These are phyloP conservation scores for Ceratoteleas bidentatus DNA, from an alignment of 1,140 invertebrate species.

Conservation along the genomic window DNA sequence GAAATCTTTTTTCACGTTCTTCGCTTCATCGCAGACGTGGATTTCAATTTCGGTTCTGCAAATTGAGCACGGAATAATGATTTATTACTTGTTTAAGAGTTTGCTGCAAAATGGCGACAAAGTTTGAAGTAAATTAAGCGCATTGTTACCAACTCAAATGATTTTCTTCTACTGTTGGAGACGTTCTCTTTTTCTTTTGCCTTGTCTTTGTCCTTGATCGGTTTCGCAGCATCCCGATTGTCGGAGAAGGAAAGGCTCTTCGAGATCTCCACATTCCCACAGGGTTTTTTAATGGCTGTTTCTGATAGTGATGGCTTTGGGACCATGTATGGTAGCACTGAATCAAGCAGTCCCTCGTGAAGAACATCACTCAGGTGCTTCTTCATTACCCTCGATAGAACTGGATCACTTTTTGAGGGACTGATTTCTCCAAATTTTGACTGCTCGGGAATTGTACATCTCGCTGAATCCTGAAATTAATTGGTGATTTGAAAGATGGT, in stretches of 20 bases:
- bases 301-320: conserved; percentile 79
- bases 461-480: conserved; percentile 2
- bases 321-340: conserved; percentile 87
- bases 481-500: too few species aligned
- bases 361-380: conserved; percentile 84
- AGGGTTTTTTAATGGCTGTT: conserved; percentile 82
- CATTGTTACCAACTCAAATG: conserved; percentile 74
- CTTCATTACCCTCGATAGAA: conserved; percentile 75
- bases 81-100: too few species aligned
- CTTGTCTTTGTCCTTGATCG: conserved; percentile 67
- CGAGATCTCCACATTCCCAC: conserved; percentile 76
- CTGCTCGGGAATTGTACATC: conserved; percentile 12
- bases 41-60: conserved; percentile 91
- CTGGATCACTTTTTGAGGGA: conserved; percentile 33
- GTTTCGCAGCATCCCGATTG: conserved; percentile 21
- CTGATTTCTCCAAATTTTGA: background rate
- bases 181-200: conserved; percentile 74
- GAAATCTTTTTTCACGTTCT: conserved; percentile 93
- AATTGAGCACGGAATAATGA: conserved; percentile 45
- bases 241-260: conserved; percentile 76
- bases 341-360: conserved; percentile 89
- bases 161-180: conserved; percentile 66
- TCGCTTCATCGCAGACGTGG: conserved; percentile 93
- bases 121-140: background rate
- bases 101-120: too few species aligned